Evolutionary conservation across 2,113 vertebrate genomes (phyloP).

Genomic region (Tragelaphus strepsiceros): DNA sequence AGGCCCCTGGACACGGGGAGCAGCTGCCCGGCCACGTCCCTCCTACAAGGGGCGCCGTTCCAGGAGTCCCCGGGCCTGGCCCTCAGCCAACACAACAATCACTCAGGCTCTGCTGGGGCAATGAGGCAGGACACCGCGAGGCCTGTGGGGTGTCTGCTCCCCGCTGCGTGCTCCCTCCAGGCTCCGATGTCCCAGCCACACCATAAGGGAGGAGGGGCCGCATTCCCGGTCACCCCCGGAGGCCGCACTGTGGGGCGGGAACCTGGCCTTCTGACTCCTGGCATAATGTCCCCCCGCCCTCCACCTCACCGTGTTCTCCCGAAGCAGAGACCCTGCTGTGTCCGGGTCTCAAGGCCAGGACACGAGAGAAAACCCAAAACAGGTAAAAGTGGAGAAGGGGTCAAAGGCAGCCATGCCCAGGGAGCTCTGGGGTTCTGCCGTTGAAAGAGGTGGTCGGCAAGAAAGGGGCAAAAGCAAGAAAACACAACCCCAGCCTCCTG

Average conservation of each 20-base stretch:
- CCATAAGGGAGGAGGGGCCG: fast-evolving
- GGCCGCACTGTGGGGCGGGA: fast-evolving
- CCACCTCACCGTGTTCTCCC: neutral
- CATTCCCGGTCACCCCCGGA: fast-evolving
- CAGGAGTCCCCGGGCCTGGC: neutral
- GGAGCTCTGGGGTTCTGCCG: neutral
- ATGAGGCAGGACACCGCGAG: neutral
- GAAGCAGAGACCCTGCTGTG: neutral
- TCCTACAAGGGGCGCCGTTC: neutral
- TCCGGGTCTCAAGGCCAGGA: neutral
- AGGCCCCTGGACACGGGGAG: fast-evolving
- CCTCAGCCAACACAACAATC: fast-evolving
- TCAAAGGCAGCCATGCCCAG: fast-evolving
- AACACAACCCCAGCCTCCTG: fast-evolving
- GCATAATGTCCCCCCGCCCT: fast-evolving
- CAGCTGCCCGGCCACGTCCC: fast-evolving
- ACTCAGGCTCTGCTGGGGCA: neutral
- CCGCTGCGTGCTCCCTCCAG: fast-evolving
- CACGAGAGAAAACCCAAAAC: neutral
- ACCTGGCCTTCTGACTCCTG: neutral
- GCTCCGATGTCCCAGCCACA: fast-evolving
- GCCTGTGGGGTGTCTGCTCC: fast-evolving
- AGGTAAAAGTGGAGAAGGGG: too few species aligned
- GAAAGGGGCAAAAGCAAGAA: neutral
- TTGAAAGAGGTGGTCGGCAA: neutral